Evolutionary conservation across 2,888 invertebrate genomes (phyloP), one percentile per base, ranked within the genome.

Genomic region (Acheta domesticus): DNA sequence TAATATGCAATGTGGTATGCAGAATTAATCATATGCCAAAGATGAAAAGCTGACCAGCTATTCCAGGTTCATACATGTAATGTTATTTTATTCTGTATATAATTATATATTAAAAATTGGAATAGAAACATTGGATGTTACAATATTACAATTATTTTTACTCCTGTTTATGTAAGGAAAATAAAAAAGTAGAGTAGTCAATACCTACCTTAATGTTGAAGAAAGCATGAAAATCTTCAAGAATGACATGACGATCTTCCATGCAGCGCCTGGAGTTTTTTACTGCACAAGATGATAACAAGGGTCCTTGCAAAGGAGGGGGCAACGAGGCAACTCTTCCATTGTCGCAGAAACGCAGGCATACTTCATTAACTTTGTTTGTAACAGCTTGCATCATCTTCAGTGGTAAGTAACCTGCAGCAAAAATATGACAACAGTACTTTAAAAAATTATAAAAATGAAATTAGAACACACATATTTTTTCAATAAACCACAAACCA

Each of bases 221-320:
- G 83, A 96, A 90, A 23, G 92, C 90, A 86, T 96, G 94, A 84
- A 96, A 90, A 85, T 96, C 94, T 78, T 94, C 93, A 81, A 97
- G 90, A 84, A 95, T 91, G 5, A 95, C 92, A 85, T 96, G 94
- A 77, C 96, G 89, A 86, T 98, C 98, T 87, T 98, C 98, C 97
- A 98, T 97, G 85, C 91, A 92, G 80, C 97, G 90, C 79, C 97
- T 90, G 62, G 90, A 90, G 87, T 98, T 97, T 87, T 93, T 95
- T 49, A 93, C 91, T 79, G 94, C 93, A 84, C 90, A 91, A 50
- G 91, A 90, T 82, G 92, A 92, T 74, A 91, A 88, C 77, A 88
- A 85, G 83, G 89, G 89, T 82, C 87, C 85, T 74, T 87, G 87
- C 81, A 88, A 86, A 82, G 89, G 89, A 76, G 92, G 90, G 79